phyloP scores from a whole-genome alignment of 2,888 invertebrate genomes.

The Netelia virgata region DNA sequence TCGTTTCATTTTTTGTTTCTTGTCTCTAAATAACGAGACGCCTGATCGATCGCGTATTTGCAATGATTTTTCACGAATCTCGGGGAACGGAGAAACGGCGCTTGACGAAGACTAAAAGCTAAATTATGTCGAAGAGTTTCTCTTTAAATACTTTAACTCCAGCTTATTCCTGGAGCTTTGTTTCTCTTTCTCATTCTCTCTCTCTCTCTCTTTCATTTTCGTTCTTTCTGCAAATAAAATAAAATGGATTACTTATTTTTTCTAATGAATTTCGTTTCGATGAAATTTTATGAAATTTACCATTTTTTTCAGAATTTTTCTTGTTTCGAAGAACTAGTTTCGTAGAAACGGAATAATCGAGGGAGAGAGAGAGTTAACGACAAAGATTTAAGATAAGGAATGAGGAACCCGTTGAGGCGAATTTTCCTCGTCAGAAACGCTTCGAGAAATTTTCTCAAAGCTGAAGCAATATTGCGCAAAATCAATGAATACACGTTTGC shows the following conservation, averaged over 20 bases:
- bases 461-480: constrained; percentile 36
- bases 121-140: constrained; percentile 24
- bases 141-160: constrained; percentile 48
- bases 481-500: background rate
- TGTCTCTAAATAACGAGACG: too few relatives aligned
- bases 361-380: constrained; percentile 29
- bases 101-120: constrained; percentile 35
- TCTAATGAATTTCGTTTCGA: background rate
- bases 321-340: too few relatives aligned
- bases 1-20: constrained; percentile 8
- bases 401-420: constrained; percentile 24
- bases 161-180: background rate
- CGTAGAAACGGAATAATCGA: background rate
- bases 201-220: background rate
- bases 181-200: background rate
- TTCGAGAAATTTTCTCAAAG: constrained; percentile 42
- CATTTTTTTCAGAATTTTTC: too few relatives aligned
- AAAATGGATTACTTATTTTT: background rate
- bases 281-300: background rate
- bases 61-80: constrained; percentile 33
- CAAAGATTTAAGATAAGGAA: constrained; percentile 3
- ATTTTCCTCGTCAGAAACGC: constrained; percentile 17
- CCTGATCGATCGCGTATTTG: background rate
- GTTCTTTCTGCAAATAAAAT: too few relatives aligned
- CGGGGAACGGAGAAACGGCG: constrained; percentile 52